Percentiles rank a stretch among this genome's conserved stretches.
These are phyloP conservation scores for Ochropleura plecta DNA, from an alignment of 2,888 invertebrate species.

Conservation along the genomic window DNA sequence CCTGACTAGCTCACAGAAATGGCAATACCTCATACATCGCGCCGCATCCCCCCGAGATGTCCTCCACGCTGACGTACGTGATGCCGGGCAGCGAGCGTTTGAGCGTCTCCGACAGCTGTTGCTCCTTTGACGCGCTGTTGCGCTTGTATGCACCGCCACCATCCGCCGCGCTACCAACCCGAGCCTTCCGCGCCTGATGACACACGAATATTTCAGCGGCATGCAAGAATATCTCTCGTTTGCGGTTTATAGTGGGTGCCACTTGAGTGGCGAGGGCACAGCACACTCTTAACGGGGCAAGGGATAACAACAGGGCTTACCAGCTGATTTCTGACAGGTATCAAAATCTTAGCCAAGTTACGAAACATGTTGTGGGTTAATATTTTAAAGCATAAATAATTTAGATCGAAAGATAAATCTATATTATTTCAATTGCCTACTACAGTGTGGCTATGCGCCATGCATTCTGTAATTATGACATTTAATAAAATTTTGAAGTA, in stretches of 20 bases:
- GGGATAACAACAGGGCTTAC: slow-evolving; percentile 68
- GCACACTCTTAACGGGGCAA: too few relatives aligned
- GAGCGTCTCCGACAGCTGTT: slow-evolving; percentile 79
- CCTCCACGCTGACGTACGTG: slow-evolving; percentile 92
- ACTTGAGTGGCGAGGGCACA: not conserved
- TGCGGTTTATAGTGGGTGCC: not conserved
- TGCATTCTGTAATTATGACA: not conserved
- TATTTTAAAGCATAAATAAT: not conserved
- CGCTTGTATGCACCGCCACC: slow-evolving; percentile 75
- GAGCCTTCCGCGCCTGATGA: slow-evolving; percentile 67
- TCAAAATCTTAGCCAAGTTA: slow-evolving; percentile 78
- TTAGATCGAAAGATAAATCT: not conserved
- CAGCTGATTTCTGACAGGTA: slow-evolving; percentile 79
- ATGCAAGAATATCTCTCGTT: not conserved
- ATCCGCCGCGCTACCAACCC: slow-evolving; percentile 57
- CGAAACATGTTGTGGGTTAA: slow-evolving; percentile 77
- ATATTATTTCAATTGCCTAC: not conserved
- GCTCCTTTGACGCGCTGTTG: slow-evolving; percentile 82
- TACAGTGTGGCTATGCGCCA: not conserved
- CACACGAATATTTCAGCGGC: slow-evolving; percentile 22
- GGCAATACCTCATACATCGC: slow-evolving; percentile 93
- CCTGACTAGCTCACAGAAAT: not conserved
- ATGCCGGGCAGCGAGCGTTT: slow-evolving; percentile 91
- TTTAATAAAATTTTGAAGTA: not conserved
- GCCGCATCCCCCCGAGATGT: slow-evolving; percentile 95